Percentiles rank a stretch among this genome's conserved stretches.
These are phyloP conservation scores for Heliconius hewitsoni DNA, from an alignment of 1,140 invertebrate species.

Conservation along the genomic window DNA sequence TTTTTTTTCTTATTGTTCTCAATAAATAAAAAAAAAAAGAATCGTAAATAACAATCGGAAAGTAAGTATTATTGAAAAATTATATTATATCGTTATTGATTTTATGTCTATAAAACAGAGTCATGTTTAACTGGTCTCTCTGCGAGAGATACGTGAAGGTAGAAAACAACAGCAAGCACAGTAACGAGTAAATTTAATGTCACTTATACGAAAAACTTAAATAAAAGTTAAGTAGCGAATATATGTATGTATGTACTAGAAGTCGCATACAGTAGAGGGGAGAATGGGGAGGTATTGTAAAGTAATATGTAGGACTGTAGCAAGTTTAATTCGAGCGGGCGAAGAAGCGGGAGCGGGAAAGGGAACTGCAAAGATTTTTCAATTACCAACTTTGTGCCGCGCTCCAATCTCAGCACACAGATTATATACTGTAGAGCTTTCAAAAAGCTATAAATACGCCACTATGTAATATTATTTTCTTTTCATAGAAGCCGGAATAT, in stretches of 20 bases:
- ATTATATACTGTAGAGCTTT: conserved; percentile 40
- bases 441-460: background rate
- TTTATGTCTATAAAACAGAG: too few species aligned
- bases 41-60: too few species aligned
- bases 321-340: conserved; percentile 59
- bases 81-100: too few species aligned
- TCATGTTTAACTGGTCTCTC: too few species aligned
- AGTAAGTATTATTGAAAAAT: too few species aligned
- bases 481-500: too few species aligned
- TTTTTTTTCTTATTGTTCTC: too few species aligned
- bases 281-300: conserved; percentile 30
- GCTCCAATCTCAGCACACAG: conserved; percentile 70
- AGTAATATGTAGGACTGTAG: conserved; percentile 51
- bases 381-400: conserved; percentile 80
- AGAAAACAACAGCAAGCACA: background rate
- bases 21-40: too few species aligned
- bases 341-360: conserved; percentile 42
- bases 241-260: background rate
- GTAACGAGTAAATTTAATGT: background rate
- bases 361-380: conserved; percentile 77
- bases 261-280: conserved; percentile 9
- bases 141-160: background rate
- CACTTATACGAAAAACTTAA: background rate
- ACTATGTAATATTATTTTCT: background rate
- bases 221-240: background rate